phyloP scores from a whole-genome alignment of 2,113 vertebrate genomes.

The Peromyscus polionotus region DNA sequence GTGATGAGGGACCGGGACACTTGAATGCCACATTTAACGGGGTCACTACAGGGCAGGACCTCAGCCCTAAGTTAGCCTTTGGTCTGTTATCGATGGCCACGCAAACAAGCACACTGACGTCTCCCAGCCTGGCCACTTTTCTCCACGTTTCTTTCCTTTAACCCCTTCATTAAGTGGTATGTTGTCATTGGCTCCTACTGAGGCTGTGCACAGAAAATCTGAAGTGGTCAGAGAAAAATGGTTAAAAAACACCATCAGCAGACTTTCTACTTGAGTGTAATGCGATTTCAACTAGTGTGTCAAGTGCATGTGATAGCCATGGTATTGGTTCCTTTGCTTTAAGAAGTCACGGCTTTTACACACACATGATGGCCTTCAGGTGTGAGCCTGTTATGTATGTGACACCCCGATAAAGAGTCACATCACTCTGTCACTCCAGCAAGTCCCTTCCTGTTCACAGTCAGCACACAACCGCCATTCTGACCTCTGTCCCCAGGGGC shows the following conservation, averaged over 20 bases:
- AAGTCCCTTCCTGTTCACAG: not conserved
- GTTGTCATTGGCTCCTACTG: not conserved
- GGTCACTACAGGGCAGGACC: conserved; percentile 46
- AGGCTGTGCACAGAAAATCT: not conserved
- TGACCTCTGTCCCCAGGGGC: not conserved
- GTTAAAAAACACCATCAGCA: conserved; percentile 20
- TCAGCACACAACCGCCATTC: not conserved
- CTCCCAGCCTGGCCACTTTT: not conserved
- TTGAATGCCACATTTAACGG: conserved; percentile 53
- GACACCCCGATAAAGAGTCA: not conserved
- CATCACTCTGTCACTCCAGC: not conserved
- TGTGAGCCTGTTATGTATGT: not conserved
- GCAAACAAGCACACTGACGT: not conserved
- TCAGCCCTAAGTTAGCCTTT: conserved; percentile 39
- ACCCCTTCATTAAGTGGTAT: not conserved
- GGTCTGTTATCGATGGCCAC: conserved; percentile 9
- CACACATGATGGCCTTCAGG: not conserved
- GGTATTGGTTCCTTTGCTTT: not conserved
- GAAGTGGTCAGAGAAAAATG: conserved; percentile 19
- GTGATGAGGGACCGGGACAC: conserved; percentile 48
- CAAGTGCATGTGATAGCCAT: not conserved
- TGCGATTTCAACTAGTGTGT: not conserved
- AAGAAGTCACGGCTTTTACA: not conserved
- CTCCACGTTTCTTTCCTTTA: conserved; percentile 3
- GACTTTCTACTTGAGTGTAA: not conserved